Evolutionary conservation across 2,888 invertebrate genomes (phyloP).

Genomic region (Diarsia rubi): DNA sequence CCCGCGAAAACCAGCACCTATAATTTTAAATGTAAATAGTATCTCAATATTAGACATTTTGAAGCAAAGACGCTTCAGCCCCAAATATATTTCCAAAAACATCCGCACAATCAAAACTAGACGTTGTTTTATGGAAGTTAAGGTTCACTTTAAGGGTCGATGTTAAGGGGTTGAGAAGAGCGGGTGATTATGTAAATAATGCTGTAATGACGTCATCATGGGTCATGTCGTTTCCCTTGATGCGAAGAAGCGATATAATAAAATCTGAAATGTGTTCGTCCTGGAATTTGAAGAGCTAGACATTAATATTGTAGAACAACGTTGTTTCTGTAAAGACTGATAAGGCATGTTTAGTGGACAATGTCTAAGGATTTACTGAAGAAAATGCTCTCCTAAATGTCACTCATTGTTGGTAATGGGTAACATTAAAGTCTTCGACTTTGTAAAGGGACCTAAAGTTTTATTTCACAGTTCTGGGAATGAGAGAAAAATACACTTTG

Average conservation of each 20-base stretch:
- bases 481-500: conserved; percentile 52
- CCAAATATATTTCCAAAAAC: conserved; percentile 65
- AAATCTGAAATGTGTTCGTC: conserved; percentile 77
- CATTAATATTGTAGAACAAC: conserved; percentile 63
- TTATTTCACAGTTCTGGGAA: conserved; percentile 50
- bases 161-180: conserved; percentile 64
- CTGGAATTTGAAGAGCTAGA: conserved; percentile 63
- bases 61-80: conserved; percentile 68
- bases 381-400: conserved; percentile 48
- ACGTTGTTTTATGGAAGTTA: conserved; percentile 55
- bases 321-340: conserved; percentile 48
- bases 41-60: conserved; percentile 75
- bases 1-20: conserved; percentile 70
- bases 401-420: conserved; percentile 54
- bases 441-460: conserved; percentile 50
- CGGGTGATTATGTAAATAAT: conserved; percentile 85
- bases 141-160: conserved; percentile 62
- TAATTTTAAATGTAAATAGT: conserved; percentile 79
- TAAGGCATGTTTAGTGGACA: conserved; percentile 53
- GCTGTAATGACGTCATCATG: conserved; percentile 83
- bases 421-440: conserved; percentile 42
- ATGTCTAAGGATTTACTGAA: conserved; percentile 45
- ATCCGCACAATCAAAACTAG: conserved; percentile 51
- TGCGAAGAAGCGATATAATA: conserved; percentile 80
- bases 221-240: conserved; percentile 81